Evolutionary conservation across 2,888 invertebrate species (phyloP).

Genomic region (Eupithecia inturbata): DNA sequence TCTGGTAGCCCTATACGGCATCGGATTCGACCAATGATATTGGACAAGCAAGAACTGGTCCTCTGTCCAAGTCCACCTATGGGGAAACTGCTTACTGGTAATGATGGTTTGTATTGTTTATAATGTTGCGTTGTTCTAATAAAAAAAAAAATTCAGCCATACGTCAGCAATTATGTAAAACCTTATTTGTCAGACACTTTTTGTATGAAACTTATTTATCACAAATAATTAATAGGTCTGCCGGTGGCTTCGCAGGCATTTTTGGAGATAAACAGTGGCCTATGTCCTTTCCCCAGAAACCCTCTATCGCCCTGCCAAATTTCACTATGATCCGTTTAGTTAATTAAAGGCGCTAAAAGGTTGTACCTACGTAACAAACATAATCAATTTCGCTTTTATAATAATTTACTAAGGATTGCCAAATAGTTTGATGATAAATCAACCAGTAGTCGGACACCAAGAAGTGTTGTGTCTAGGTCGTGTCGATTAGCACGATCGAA

Average conservation of each 20-base stretch:
- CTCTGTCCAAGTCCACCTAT: background rate
- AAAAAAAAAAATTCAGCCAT: background rate
- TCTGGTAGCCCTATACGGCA: too few species aligned
- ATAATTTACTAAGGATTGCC: background rate
- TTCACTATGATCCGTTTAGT: background rate
- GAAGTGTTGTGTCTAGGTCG: constrained; percentile 54
- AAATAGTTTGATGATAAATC: constrained; percentile 4
- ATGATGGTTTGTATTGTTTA: background rate
- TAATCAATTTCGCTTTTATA: background rate
- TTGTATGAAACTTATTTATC: background rate
- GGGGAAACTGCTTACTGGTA: background rate
- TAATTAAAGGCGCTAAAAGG: too few species aligned
- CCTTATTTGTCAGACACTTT: background rate
- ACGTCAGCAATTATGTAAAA: background rate
- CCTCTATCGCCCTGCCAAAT: background rate
- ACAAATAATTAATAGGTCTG: too few species aligned
- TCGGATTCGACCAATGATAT: background rate
- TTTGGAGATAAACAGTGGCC: background rate
- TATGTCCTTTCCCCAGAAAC: background rate
- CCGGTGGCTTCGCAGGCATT: background rate
- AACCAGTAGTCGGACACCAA: constrained; percentile 24
- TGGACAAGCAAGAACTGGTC: background rate
- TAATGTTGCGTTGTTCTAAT: background rate
- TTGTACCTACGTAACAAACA: too few species aligned
- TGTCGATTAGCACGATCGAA: constrained; percentile 66